Evolutionary conservation across 35 echinoderm and acorn worm species (phyloP).

Genomic region (Patiria miniata): DNA sequence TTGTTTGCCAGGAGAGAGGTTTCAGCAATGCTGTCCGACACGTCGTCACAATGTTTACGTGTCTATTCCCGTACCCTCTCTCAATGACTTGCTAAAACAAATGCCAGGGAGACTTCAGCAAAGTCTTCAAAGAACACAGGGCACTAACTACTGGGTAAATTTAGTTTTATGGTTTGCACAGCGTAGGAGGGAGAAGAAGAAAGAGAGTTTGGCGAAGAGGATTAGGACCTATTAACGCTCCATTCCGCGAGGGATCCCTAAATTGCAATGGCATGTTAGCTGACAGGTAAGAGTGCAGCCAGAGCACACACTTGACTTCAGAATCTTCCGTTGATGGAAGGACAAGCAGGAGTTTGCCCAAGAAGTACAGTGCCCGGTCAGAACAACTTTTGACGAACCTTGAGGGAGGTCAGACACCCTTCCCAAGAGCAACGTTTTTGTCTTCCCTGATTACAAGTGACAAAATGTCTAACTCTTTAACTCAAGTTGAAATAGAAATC

Average conservation of each 20-base stretch:
- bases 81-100: slow-evolving; percentile 18
- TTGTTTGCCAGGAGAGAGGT: not conserved
- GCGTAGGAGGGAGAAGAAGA: not conserved
- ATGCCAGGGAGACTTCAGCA: not conserved
- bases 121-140: not conserved
- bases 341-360: not conserved
- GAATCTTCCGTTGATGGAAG: not conserved
- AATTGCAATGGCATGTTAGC: slow-evolving; percentile 15
- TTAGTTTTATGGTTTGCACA: no score
- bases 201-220: not conserved
- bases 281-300: slow-evolving; percentile 1
- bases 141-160: not conserved
- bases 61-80: not conserved
- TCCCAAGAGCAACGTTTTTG: not conserved
- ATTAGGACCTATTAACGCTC: slow-evolving; percentile 14
- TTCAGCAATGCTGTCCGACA: not conserved
- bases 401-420: not conserved
- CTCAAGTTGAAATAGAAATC: no score
- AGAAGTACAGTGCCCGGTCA: slow-evolving; percentile 24
- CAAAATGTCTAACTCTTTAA: no score
- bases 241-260: not conserved
- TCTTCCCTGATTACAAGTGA: no score
- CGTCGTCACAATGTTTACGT: not conserved
- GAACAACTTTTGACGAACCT: not conserved
- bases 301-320: slow-evolving; percentile 7